A percentile compares a stretch with the other conserved stretches of the same genome.
Conservation (phyloP, 2,797 vertebrate genomes). For the Amblyopsis hoosieri region DNA sequence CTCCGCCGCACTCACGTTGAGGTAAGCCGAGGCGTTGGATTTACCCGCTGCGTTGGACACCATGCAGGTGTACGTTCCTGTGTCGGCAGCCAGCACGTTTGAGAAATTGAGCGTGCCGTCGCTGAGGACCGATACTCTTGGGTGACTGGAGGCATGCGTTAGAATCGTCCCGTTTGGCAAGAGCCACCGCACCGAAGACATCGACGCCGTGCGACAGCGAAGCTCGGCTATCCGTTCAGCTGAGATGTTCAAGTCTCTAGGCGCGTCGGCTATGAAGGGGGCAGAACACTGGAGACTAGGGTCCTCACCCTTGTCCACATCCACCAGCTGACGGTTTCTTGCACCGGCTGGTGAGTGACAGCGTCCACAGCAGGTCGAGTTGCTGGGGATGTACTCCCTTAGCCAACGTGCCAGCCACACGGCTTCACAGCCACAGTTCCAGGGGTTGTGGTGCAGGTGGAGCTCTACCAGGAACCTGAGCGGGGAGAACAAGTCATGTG, state of each 20-base stretch:
- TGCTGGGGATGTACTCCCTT: conserved; percentile 93
- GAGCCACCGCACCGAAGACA: conserved; percentile 95
- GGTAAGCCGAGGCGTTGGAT: conserved; percentile 96
- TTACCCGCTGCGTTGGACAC: conserved; percentile 96
- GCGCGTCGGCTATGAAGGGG: conserved; percentile 94
- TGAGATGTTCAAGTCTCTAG: conserved; percentile 93
- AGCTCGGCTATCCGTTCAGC: conserved; percentile 93
- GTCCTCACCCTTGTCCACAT: conserved; percentile 90
- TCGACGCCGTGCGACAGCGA: conserved; percentile 88
- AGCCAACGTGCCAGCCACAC: conserved; percentile 96
- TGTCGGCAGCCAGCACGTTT: conserved; percentile 89
- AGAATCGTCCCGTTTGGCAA: conserved; percentile 92
- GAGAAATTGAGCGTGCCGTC: conserved; percentile 97
- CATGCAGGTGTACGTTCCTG: conserved; percentile 96
- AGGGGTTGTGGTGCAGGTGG: conserved; percentile 97
- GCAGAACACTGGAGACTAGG: conserved; percentile 91
- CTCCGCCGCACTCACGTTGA: conserved; percentile 95
- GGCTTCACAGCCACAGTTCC: conserved; percentile 95
- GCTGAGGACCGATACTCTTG: conserved; percentile 89
- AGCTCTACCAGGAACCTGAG: conserved; percentile 93
- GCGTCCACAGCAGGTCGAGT: conserved; percentile 96
- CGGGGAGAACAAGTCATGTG: conserved; percentile 93
- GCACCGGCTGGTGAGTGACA: conserved; percentile 91
- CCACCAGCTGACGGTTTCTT: conserved; percentile 91
- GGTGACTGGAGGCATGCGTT: conserved; percentile 91